Conservation (phyloP, 2,888 invertebrate genomes). For the Vanessa cardui region DNA sequence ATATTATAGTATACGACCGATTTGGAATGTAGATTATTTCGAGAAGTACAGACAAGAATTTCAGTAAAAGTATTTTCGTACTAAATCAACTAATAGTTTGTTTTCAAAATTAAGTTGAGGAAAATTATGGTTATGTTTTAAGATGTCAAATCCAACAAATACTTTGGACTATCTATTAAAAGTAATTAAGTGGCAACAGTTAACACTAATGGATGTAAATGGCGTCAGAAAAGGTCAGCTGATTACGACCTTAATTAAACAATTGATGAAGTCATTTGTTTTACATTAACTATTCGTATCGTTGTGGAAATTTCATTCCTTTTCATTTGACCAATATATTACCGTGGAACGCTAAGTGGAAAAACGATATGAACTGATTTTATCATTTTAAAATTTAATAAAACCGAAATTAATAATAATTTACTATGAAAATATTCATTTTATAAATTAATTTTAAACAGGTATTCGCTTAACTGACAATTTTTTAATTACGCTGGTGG, state of each 20-base stretch:
- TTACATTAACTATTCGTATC: conserved; percentile 14
- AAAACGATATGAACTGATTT: no score
- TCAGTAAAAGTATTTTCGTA: no score
- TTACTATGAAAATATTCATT: no score
- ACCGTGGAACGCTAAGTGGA: neutral
- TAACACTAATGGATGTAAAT: conserved; percentile 22
- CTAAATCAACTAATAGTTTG: no score
- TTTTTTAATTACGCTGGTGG: no score
- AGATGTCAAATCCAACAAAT: neutral
- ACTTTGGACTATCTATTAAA: neutral
- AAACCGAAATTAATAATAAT: no score
- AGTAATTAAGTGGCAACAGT: conserved; percentile 3
- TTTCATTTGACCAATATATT: neutral
- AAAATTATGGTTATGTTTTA: neutral
- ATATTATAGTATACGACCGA: no score
- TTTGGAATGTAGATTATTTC: no score
- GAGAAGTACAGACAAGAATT: no score
- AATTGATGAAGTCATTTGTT: conserved; percentile 24
- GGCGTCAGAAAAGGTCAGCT: conserved; percentile 12
- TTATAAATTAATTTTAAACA: no score
- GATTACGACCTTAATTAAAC: conserved; percentile 22
- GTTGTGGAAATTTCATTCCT: neutral
- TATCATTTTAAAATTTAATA: no score
- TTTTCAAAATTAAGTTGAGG: neutral
- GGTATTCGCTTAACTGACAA: no score